A percentile compares a stretch with the other conserved stretches of the same genome.
Conservation (phyloP, 2,888 invertebrate genomes). For the Exocentrus adspersus region DNA sequence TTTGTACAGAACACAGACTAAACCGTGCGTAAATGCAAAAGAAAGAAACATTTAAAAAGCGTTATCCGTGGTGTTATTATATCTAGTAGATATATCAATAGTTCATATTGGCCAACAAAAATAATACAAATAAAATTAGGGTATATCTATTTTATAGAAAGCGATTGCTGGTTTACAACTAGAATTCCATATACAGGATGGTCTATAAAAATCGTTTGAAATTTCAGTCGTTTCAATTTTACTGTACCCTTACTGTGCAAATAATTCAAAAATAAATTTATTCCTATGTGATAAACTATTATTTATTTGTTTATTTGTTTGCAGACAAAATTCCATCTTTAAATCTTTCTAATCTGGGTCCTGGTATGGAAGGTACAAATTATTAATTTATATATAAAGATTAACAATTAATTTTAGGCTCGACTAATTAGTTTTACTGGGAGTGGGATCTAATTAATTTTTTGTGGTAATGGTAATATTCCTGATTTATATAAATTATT, state of each 20-base stretch:
- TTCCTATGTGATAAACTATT: slow-evolving; percentile 15
- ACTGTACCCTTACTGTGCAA: no score
- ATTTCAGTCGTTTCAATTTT: no score
- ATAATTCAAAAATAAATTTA: slow-evolving; percentile 6
- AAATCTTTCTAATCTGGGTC: slow-evolving; percentile 23
- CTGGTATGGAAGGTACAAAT: slow-evolving; percentile 27
- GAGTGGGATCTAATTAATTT: slow-evolving; percentile 15
- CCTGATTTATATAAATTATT: no score
- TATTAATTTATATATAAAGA: slow-evolving; percentile 23
- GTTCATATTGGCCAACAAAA: no score
- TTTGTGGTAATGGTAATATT: no score
- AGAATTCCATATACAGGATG: slow-evolving; percentile 22
- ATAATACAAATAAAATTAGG: no score
- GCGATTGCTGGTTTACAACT: neutral
- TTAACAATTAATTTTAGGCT: slow-evolving; percentile 14
- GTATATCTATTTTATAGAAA: no score
- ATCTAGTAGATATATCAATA: no score
- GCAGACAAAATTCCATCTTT: slow-evolving; percentile 27
- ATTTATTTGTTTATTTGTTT: slow-evolving; percentile 26
- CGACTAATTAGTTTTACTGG: slow-evolving; percentile 3
- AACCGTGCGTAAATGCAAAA: no score
- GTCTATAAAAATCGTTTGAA: slow-evolving; percentile 5
- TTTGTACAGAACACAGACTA: no score
- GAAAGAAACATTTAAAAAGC: no score
- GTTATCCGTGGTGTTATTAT: no score